These are phyloP conservation scores for Aurelia aurita complex sp. Pacific DNA, from an alignment of 30 jellyfish, hydroid and myxozoan species.

Conservation along the genomic window DNA sequence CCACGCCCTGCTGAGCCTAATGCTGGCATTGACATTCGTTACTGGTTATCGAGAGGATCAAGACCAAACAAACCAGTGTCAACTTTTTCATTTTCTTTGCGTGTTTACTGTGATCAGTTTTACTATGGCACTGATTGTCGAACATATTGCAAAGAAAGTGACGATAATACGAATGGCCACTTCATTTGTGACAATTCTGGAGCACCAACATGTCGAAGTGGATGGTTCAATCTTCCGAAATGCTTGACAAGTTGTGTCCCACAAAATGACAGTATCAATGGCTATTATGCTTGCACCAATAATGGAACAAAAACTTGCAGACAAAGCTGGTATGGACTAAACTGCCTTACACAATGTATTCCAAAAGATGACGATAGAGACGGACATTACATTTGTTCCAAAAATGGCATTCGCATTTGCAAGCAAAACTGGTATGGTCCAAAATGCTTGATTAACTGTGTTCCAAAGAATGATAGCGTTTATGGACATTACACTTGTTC, in stretches of 20 bases:
- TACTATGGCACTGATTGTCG: conserved; percentile 41
- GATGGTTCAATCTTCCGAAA: conserved; percentile 33
- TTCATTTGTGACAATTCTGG: conserved; percentile 41
- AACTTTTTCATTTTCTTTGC: background rate
- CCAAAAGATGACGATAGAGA: conserved; percentile 2
- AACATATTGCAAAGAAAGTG: conserved; percentile 32
- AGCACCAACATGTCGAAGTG: conserved; percentile 14
- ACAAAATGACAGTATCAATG: conserved; percentile 17
- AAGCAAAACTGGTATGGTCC: background rate
- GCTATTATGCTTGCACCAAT: conserved; percentile 42
- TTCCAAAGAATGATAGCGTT: no score
- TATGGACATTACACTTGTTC: background rate
- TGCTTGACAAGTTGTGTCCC: conserved; percentile 32
- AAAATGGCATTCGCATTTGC: conserved; percentile 5
- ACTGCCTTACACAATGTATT: conserved; percentile 1
- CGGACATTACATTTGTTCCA: conserved; percentile 20
- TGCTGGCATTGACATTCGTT: no score
- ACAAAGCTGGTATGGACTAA: conserved; percentile 38
- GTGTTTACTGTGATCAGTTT: conserved; percentile 4
- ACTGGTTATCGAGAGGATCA: conserved; percentile 1
- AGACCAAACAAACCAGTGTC: conserved; percentile 21
- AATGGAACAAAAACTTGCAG: conserved; percentile 46
- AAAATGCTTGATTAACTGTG: no score
- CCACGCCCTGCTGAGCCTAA: background rate
- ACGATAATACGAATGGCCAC: conserved; percentile 59